Conservation (phyloP, 2,797 vertebrate species). For the Crocodylus rhombifer region DNA sequence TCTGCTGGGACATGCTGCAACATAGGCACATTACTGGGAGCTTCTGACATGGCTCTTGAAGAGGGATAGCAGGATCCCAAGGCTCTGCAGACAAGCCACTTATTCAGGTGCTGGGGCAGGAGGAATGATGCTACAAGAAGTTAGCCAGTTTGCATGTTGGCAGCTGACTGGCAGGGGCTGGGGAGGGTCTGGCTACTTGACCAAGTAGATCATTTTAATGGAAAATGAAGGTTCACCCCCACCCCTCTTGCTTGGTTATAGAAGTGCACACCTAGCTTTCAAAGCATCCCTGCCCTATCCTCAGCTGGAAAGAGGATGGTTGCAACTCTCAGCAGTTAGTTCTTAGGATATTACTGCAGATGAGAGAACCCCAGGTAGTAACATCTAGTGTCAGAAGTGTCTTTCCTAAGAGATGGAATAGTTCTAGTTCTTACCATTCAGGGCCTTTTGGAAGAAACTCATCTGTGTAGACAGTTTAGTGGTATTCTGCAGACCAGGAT, state of each 20-base stretch:
- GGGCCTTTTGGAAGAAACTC: background rate
- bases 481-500: background rate
- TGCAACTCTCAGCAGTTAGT: too few species aligned
- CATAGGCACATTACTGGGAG: too few species aligned
- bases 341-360: too few species aligned
- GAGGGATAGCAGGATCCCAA: background rate
- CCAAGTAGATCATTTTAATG: background rate
- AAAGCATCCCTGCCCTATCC: too few species aligned
- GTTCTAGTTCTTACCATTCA: background rate
- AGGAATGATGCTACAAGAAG: background rate
- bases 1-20: too few species aligned
- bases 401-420: background rate
- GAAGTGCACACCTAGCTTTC: too few species aligned
- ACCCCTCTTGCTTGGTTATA: too few species aligned
- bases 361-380: background rate
- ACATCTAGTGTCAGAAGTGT: background rate
- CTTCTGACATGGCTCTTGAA: background rate
- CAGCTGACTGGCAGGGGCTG: too few species aligned
- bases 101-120: background rate
- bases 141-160: background rate
- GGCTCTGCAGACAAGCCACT: too few species aligned
- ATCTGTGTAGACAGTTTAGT: background rate
- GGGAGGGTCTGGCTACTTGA: background rate
- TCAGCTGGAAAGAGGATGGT: too few species aligned
- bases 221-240: background rate